phyloP scores from a whole-genome alignment of 2,113 vertebrate species.

The Oncorhynchus masou region DNA sequence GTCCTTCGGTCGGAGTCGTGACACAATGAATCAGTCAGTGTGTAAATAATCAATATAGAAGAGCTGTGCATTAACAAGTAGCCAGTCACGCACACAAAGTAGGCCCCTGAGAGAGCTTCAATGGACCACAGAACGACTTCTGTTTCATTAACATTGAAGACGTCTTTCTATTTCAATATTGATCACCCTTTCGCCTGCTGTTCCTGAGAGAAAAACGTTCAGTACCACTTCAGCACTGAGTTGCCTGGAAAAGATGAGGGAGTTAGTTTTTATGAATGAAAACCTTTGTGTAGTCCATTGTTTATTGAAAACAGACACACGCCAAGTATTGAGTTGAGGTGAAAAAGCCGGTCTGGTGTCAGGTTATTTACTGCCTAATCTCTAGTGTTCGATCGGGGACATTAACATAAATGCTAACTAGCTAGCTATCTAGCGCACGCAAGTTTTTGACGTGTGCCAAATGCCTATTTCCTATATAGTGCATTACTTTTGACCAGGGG shows the following conservation, averaged over 20 bases:
- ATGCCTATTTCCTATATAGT: no score
- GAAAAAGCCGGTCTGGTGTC: neutral
- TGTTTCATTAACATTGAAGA: neutral
- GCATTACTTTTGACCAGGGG: no score
- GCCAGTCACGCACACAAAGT: neutral
- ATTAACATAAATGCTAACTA: no score
- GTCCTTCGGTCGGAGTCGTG: no score
- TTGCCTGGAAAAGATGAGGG: neutral
- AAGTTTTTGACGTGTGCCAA: no score
- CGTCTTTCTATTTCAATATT: neutral
- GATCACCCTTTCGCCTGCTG: neutral
- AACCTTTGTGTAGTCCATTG: neutral
- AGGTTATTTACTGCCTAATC: conserved; percentile 4
- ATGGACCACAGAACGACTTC: no score
- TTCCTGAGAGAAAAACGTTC: neutral
- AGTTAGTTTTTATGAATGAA: neutral
- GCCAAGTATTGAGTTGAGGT: neutral
- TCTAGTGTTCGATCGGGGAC: no score
- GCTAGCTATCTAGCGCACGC: no score
- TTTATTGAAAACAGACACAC: neutral
- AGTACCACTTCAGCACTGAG: neutral
- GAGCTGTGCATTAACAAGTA: conserved; percentile 7
- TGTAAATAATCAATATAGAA: conserved; percentile 15
- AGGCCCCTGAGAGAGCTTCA: neutral
- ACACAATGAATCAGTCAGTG: conserved; percentile 35